Percentiles rank a stretch among this genome's conserved stretches.
These are phyloP conservation scores for Thoracochromis brauschi DNA, from an alignment of 2,113 vertebrate species.

Conservation along the genomic window DNA sequence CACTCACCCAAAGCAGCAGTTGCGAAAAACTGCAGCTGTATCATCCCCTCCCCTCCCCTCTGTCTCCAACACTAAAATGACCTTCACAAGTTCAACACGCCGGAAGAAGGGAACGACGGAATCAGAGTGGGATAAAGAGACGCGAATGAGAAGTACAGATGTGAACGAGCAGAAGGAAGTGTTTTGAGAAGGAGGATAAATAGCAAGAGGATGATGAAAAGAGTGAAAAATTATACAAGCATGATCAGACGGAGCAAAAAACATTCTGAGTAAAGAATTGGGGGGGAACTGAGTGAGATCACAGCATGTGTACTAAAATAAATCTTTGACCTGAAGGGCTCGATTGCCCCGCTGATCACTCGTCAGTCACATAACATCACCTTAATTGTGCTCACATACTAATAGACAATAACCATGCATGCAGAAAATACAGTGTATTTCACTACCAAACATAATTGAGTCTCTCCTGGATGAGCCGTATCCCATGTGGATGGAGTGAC, in stretches of 20 bases:
- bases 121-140: not conserved
- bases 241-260: not conserved
- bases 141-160: not conserved
- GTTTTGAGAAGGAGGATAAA: not conserved
- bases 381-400: not conserved
- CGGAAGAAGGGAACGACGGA: slow-evolving; percentile 16
- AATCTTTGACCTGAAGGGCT: not conserved
- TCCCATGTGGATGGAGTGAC: slow-evolving; percentile 17
- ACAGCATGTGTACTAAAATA: not conserved
- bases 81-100: slow-evolving; percentile 50
- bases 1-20: slow-evolving; percentile 30
- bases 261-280: not conserved
- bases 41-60: slow-evolving; percentile 6
- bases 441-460: slow-evolving; percentile 10
- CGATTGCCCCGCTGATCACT: not conserved
- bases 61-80: slow-evolving; percentile 40
- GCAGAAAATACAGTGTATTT: not conserved
- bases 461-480: not conserved
- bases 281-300: not conserved
- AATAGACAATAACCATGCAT: not conserved
- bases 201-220: not conserved
- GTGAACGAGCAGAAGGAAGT: not conserved
- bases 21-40: slow-evolving; percentile 13
- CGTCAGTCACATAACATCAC: not conserved
- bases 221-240: not conserved